Base-by-base conservation (phyloP, 2,888 invertebrate species). In the Pyrrhosoma nymphula region DNA sequence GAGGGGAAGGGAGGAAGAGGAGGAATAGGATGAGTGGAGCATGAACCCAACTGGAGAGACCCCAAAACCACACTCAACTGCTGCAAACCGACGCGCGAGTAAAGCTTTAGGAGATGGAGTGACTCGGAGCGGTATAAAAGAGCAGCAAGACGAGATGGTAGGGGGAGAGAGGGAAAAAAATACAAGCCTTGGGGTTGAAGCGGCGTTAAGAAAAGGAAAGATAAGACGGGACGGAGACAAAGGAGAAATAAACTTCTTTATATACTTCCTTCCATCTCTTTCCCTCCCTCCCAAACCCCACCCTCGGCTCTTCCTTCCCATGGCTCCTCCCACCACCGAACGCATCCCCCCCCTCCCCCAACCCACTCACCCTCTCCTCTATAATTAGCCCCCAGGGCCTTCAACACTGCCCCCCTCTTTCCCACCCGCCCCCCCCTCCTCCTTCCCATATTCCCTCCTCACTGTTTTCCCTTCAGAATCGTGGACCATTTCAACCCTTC, bases 311-410 rank as follows among this genome's bases (percentile, higher is more conserved):
- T 47, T 47, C 39, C 88, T 88, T 88, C 88, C 39, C 47, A 39
- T 26, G 39, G 8, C 88, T 47, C 88, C 88, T 39, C 47, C 88
- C 88, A 39, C 39, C 47, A 47, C 47, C 47, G 47, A 47, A 47
- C 47, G 47, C 47, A 47, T 47, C 47, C 47, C 47, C 47, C 8
- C 47, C 47, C 47, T 47, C 20, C 47, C 88, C 47, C 60, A 60
- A 20, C 60, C 60, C 91, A 30, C n/a, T 26, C 47, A 23, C 88
- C 35, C 88, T 88, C 88, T 88, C 47, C 88, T 35, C 47, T 91
- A 91, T 91, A 91, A 91, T 91, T 91, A 91, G 91, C 91, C 91
- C 63, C 91, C 91, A 91, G 91, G 91, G 91, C 91, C 91, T 91
- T 91, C 69, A 69, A 69, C 82, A 82, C 82, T 35, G 35, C 35